Evolutionary conservation across 2,888 invertebrate species (phyloP).

Genomic region (Eilema caniola): DNA sequence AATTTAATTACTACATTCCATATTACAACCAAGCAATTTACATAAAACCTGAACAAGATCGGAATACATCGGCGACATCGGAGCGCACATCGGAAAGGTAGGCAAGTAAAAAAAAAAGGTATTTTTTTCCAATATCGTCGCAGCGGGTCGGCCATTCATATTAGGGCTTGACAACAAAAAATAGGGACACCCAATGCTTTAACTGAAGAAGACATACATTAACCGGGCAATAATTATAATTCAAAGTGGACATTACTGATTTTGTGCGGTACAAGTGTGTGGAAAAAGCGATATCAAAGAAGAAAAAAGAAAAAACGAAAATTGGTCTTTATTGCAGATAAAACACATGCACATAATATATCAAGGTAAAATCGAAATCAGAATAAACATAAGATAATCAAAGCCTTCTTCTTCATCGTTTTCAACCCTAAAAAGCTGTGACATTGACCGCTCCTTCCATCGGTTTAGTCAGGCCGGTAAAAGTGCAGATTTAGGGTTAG

Average conservation of each 20-base stretch:
- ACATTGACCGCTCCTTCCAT: too few relatives aligned
- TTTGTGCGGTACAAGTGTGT: slow-evolving; percentile 47
- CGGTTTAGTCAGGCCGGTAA: too few relatives aligned
- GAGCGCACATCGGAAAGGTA: slow-evolving; percentile 31
- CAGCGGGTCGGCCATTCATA: slow-evolving; percentile 74
- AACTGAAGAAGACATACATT: slow-evolving; percentile 85
- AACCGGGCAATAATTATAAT: slow-evolving; percentile 83
- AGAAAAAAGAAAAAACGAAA: too few relatives aligned
- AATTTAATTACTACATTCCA: neutral
- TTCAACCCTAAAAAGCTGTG: too few relatives aligned
- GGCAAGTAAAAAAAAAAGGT: slow-evolving; percentile 46
- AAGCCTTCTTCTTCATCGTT: too few relatives aligned
- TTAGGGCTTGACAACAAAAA: slow-evolving; percentile 74
- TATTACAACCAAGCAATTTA: slow-evolving; percentile 12
- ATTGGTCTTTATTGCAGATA: too few relatives aligned
- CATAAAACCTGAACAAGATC: slow-evolving; percentile 44
- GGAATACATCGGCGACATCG: slow-evolving; percentile 48
- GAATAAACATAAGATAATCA: too few relatives aligned
- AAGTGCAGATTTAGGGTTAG: too few relatives aligned
- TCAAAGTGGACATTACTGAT: slow-evolving; percentile 79
- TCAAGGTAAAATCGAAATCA: too few relatives aligned
- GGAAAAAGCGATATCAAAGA: too few relatives aligned
- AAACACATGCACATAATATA: too few relatives aligned
- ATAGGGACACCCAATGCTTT: slow-evolving; percentile 82
- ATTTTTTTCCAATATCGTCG: slow-evolving; percentile 70